These are phyloP conservation scores for Xestobium rufovillosum DNA, from an alignment of 2,888 invertebrate genomes.

Conservation along the genomic window DNA sequence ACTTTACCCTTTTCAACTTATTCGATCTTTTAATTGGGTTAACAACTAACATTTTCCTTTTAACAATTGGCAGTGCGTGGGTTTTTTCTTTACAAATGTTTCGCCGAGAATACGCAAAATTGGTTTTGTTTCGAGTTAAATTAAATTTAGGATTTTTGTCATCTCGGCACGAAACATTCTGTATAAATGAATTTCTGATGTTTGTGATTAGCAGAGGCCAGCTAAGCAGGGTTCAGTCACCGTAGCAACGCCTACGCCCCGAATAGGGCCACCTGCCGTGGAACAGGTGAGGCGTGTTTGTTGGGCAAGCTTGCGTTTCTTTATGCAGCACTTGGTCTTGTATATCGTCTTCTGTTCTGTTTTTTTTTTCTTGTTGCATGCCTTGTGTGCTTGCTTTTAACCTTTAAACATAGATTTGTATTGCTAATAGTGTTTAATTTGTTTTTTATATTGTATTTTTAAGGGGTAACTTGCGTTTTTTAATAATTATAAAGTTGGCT, in stretches of 20 bases:
- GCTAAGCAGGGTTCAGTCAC: slow-evolving; percentile 48
- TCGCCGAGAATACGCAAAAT: too few species aligned
- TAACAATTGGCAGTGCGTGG: slow-evolving; percentile 5
- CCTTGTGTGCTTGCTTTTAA: slow-evolving; percentile 8
- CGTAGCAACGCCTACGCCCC: slow-evolving; percentile 46
- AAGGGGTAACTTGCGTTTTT: too few species aligned
- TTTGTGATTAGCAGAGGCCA: slow-evolving; percentile 47
- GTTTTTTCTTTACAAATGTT: slow-evolving; percentile 2
- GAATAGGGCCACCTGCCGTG: slow-evolving; percentile 49
- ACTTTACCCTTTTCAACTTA: background rate
- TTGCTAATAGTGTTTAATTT: too few species aligned
- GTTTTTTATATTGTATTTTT: too few species aligned
- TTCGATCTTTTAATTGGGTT: too few species aligned
- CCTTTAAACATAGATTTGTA: too few species aligned
- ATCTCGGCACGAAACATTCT: too few species aligned
- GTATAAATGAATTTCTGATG: too few species aligned
- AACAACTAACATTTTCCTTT: too few species aligned
- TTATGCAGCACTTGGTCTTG: slow-evolving; percentile 20
- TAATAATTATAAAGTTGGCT: too few species aligned
- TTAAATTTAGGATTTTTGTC: too few species aligned
- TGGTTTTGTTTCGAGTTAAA: too few species aligned
- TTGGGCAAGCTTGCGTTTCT: slow-evolving; percentile 22
- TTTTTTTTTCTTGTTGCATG: slow-evolving; percentile 13
- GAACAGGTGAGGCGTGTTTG: slow-evolving; percentile 50
- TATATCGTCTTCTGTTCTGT: slow-evolving; percentile 21